Conservation (phyloP, 2,113 vertebrate species). For the Leptosomus discolor region DNA sequence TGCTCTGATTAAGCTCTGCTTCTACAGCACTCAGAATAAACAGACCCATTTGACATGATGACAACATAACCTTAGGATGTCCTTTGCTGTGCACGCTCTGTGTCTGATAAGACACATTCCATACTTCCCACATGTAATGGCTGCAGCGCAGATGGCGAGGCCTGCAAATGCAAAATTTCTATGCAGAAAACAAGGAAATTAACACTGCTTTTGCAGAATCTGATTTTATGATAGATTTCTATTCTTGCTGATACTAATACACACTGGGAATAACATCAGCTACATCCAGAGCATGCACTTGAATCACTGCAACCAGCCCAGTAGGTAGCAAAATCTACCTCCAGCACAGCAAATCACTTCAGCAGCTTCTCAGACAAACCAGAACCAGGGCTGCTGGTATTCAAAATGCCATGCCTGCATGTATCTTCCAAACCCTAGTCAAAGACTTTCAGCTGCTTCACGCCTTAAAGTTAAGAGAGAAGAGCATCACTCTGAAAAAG, state of each 20-base stretch:
- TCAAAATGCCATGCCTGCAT: background rate
- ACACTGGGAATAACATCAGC: background rate
- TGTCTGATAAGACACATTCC: conserved; percentile 43
- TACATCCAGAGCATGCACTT: background rate
- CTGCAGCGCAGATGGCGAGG: conserved; percentile 1
- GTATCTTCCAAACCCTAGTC: background rate
- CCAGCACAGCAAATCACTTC: background rate
- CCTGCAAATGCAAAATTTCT: background rate
- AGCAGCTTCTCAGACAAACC: background rate
- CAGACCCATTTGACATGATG: conserved; percentile 57
- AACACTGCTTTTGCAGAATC: background rate
- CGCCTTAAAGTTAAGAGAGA: background rate
- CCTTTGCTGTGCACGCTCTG: conserved; percentile 30
- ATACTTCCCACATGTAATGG: conserved; percentile 18
- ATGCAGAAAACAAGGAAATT: background rate
- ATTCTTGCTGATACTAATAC: background rate
- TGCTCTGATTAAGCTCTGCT: conserved; percentile 54
- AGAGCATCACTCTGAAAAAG: background rate
- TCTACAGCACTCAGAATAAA: conserved; percentile 48
- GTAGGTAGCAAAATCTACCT: background rate
- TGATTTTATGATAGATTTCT: background rate
- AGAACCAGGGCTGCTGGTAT: background rate
- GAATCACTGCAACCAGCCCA: background rate
- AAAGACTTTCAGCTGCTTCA: background rate
- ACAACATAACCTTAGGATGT: conserved; percentile 64